Base-by-base conservation (phyloP, 1,140 invertebrate genomes). In the Stegodyphus mimosarum region DNA sequence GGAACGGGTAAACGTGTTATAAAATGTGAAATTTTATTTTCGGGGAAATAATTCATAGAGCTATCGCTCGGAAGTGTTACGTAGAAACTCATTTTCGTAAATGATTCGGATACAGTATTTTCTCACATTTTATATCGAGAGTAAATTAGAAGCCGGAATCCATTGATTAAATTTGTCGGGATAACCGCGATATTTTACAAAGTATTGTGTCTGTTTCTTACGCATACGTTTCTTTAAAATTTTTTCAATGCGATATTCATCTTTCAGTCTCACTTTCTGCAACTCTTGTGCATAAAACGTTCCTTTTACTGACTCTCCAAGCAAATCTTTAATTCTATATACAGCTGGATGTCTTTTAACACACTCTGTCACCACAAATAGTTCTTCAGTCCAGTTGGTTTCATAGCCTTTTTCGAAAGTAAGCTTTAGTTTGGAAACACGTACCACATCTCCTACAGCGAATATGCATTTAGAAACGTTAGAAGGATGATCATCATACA, bases 361-460 rank as follows among this genome's bases (percentile, higher is more conserved):
- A 50, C 70, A 72, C n/a, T 72, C 70, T 50, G 70, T 50, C n/a
- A 72, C 48, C 33, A 72, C 9, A 72, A 72, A 72, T 17, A 72
- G 11, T 51, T 72, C 70, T 9, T 72, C 70, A 1, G 70, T 13
- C 70, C 70, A 72, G 51, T 6, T 6, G 6, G 70, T 15, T 72
- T 72, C 70, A 51, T 51, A 72, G 77, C 7, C 86, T 72, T 78
- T 88, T 87, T 17, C 81, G 13, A 74, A 88, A 88, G 48, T 17
- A 11, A 53, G 11, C 33, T 60, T 88, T 87, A 71, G n/a, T 67
- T 78, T 83, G 15, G 18, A 71, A 60, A 88, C 64, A 6, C 74
- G 75, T 15, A 88, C 87, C 15, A 48, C 13, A 72, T 91, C 90
- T 53, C 89, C 89, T 48, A 89, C 18, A 73, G 87, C 87, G 74